Percentiles rank a stretch among this genome's conserved stretches.
These are phyloP conservation scores for Scatophagus argus DNA, from an alignment of 2,113 vertebrate species.

Conservation along the genomic window DNA sequence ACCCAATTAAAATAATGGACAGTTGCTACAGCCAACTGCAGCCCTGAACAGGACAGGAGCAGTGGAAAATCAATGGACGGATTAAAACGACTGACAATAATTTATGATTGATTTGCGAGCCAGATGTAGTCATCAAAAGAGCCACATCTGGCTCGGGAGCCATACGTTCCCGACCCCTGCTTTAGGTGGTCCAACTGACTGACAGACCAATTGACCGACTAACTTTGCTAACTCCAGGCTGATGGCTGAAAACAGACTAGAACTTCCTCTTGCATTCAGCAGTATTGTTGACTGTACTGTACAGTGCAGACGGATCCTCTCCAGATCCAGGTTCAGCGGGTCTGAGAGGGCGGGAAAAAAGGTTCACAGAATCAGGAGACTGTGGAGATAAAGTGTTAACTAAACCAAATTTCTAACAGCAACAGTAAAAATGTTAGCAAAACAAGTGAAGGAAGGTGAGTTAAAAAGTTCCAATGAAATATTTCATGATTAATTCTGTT, in stretches of 20 bases:
- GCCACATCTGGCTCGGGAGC: no score
- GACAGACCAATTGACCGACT: not conserved
- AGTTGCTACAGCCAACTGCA: no score
- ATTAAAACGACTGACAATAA: no score
- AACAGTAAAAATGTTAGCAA: not conserved
- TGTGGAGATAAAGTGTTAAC: not conserved
- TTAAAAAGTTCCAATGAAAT: not conserved
- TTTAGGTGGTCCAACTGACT: no score
- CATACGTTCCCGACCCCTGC: no score
- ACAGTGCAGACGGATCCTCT: not conserved
- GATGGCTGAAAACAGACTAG: not conserved
- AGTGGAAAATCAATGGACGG: no score
- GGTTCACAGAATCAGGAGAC: not conserved
- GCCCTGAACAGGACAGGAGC: no score
- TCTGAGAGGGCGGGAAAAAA: not conserved
- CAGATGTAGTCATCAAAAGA: no score
- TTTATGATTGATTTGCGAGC: no score
- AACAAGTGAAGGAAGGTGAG: not conserved
- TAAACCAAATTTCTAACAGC: not conserved
- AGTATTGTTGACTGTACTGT: constrained; percentile 21
- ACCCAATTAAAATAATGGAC: no score
- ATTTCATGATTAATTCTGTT: not conserved
- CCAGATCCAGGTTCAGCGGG: not conserved
- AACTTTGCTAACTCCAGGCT: not conserved
- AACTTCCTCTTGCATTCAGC: not conserved